phyloP scores from a whole-genome alignment of 2,113 vertebrate species.

The Tonatia bakeri region DNA sequence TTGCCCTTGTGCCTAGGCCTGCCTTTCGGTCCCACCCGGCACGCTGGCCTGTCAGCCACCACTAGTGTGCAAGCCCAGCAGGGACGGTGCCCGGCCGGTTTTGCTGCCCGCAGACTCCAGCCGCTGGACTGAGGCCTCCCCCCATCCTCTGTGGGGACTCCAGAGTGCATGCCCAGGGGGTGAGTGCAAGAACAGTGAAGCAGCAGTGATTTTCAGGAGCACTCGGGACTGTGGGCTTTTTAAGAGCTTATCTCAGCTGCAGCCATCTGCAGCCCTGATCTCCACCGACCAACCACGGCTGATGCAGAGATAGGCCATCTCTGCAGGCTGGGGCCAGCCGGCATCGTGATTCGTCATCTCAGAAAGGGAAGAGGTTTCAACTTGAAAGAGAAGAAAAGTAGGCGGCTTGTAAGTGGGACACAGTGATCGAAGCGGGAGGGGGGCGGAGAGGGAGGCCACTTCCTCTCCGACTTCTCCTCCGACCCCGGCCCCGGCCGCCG shows the following conservation, averaged over 20 bases:
- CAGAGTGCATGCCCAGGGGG: background rate
- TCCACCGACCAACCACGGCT: too few relatives aligned
- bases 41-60: background rate
- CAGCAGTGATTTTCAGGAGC: background rate
- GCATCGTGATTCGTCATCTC: slow-evolving; percentile 25
- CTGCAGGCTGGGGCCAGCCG: background rate
- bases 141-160: background rate
- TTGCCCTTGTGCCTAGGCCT: too few relatives aligned
- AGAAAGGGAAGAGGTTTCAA: slow-evolving; percentile 69
- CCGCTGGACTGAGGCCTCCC: too few relatives aligned
- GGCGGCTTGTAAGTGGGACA: background rate
- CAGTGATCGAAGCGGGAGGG: background rate
- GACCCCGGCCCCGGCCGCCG: rapidly evolving
- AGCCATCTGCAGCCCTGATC: background rate
- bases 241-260: background rate
- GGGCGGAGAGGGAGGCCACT: background rate
- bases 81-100: too few relatives aligned
- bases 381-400: slow-evolving; percentile 30
- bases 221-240: background rate
- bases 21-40: background rate
- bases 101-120: too few relatives aligned
- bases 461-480: background rate
- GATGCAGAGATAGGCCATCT: too few relatives aligned
- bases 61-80: too few relatives aligned
- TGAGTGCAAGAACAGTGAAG: rapidly evolving